Conservation (phyloP, 2,888 invertebrate genomes). For the Trissonchulus sp. region DNA sequence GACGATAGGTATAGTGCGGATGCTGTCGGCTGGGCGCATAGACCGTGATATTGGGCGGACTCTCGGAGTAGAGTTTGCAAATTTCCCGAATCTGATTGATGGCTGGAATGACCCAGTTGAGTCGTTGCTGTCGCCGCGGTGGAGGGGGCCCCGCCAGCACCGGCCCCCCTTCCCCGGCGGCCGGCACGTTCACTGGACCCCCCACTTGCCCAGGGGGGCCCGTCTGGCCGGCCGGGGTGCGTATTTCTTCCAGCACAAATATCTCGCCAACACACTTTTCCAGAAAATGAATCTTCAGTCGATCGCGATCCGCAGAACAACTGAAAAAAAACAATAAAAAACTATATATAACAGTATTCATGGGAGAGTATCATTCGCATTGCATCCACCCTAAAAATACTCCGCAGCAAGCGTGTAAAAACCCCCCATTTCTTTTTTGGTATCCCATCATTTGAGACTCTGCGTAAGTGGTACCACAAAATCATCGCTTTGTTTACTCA, state of each 20-base stretch:
- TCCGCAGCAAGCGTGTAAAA: too few relatives aligned
- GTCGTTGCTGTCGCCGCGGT: slow-evolving; percentile 56
- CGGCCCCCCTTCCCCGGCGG: background rate
- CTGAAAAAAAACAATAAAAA: slow-evolving; percentile 62
- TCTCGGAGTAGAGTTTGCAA: slow-evolving; percentile 73
- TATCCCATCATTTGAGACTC: too few relatives aligned
- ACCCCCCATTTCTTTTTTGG: too few relatives aligned
- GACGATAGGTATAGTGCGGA: slow-evolving; percentile 56
- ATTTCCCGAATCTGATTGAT: slow-evolving; percentile 91
- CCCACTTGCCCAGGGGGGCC: too few relatives aligned
- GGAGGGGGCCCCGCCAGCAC: background rate
- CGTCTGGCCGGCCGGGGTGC: too few relatives aligned
- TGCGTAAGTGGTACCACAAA: too few relatives aligned
- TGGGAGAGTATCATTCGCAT: too few relatives aligned
- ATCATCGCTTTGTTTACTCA: too few relatives aligned
- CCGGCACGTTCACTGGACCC: background rate
- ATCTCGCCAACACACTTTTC: slow-evolving; percentile 93
- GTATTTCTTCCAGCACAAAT: slow-evolving; percentile 2
- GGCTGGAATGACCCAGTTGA: slow-evolving; percentile 81
- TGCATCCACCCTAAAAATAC: too few relatives aligned
- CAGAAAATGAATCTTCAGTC: slow-evolving; percentile 89
- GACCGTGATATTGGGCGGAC: slow-evolving; percentile 31
- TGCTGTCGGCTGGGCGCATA: slow-evolving; percentile 50
- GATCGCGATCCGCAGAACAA: slow-evolving; percentile 72
- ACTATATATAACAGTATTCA: too few relatives aligned